Base-by-base conservation (phyloP, 2,888 invertebrate genomes). In the Muschampia plurimacula region DNA sequence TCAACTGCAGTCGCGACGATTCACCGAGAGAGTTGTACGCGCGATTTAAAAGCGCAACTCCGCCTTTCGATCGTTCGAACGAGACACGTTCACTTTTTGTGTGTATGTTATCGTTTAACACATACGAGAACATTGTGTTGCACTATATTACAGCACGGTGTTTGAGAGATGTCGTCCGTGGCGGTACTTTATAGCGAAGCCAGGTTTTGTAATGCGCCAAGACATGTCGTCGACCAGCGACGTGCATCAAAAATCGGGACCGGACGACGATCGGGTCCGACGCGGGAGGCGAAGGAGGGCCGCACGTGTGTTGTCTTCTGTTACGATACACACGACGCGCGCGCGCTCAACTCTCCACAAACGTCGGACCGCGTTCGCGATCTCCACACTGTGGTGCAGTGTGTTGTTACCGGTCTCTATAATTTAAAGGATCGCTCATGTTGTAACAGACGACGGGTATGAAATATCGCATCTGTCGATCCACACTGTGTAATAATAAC, bases 1-100 rank as follows among this genome's bases (percentile, higher is more conserved):
- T 57, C 57, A 12, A 57, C 57, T 12, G 57, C 57, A 28, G 57
- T 28, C 57, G 57, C 57, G 57, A 57, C 57, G 57, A 57, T 28
- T 28, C 57, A 57, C 22, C 57, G 57, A 8, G 57, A 57, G 57
- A 28, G 57, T 57, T 57, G 57, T 57, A 28, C 57, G 57, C 57
- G 57, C 57, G 57, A 57, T 57, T 32, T 28, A 6, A 4, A 6
- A 57, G 57, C 57, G 57, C 57, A 57, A 57, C 57, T 32, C 57
- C 28, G 0, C 4, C 12, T 32, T 13, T 22, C 3, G 57, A 57
- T 32, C 57, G 57, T 57, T 57, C 57, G 6, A 57, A 57, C 57
- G 57, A 57, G 57, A 57, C 57, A 13, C 28, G 22, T 12, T 57
- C 57, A 57, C 28, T 32, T 10, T 12, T 5, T 1, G 1, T 1